Percentiles rank a stretch among this genome's conserved stretches.
Evolutionary conservation across 2,113 vertebrate species (phyloP).

Genomic region (Sula dactylatra): DNA sequence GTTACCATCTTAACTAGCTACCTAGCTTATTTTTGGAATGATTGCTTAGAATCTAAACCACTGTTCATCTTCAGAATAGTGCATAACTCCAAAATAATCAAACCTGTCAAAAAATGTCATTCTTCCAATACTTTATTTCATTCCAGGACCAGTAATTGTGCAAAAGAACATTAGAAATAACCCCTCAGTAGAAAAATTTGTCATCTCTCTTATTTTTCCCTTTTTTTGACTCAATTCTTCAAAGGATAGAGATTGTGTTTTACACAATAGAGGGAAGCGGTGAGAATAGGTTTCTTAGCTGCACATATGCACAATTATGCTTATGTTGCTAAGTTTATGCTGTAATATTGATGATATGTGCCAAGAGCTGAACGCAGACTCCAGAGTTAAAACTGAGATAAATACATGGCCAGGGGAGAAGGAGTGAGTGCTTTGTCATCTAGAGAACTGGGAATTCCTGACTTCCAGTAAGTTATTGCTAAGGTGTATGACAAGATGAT

Average conservation of each 20-base stretch:
- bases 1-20: neutral
- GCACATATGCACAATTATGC: neutral
- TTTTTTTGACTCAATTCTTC: neutral
- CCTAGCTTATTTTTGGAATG: neutral
- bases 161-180: neutral
- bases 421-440: neutral
- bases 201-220: neutral
- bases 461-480: neutral
- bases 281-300: neutral
- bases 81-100: neutral
- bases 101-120: neutral
- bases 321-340: neutral
- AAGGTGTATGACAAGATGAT: neutral
- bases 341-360: neutral
- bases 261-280: neutral
- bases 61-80: neutral
- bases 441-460: neutral
- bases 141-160: neutral
- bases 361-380: neutral
- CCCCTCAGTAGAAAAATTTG: neutral
- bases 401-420: neutral
- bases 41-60: neutral
- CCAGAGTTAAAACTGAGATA: neutral
- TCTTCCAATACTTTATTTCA: neutral
- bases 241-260: neutral